A percentile compares a stretch with the other conserved stretches of the same genome.
Conservation (phyloP, 2,113 vertebrate species). For the Bubo bubo region DNA sequence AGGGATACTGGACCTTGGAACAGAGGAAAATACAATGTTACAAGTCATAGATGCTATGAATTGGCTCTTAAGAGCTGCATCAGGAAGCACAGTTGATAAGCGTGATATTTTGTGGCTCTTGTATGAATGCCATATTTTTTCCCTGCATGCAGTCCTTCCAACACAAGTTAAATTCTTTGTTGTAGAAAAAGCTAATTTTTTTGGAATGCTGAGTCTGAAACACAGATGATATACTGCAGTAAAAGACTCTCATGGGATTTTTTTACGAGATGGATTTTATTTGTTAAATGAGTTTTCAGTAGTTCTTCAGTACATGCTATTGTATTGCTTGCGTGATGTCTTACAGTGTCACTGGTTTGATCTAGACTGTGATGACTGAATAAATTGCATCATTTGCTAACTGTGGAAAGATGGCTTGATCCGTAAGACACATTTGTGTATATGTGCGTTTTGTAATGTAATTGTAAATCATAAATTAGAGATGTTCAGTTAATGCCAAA, state of each 20-base stretch:
- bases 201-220: conserved; percentile 14
- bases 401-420: conserved; percentile 44
- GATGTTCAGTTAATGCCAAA: not conserved
- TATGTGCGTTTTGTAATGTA: not conserved
- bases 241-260: not conserved
- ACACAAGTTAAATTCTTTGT: conserved; percentile 5
- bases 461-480: conserved; percentile 3
- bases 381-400: conserved; percentile 27
- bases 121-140: not conserved
- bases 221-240: not conserved
- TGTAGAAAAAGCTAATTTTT: conserved; percentile 21
- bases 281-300: conserved; percentile 48
- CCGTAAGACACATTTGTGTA: not conserved
- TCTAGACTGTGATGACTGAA: conserved; percentile 44
- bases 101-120: not conserved
- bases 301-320: conserved; percentile 30
- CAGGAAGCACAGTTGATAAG: not conserved
- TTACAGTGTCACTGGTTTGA: conserved; percentile 35
- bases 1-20: not conserved
- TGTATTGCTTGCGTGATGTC: conserved; percentile 27
- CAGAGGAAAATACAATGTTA: fast-evolving
- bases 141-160: not conserved
- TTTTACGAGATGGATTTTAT: conserved; percentile 25
- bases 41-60: not conserved
- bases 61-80: not conserved